A percentile compares a stretch with the other conserved stretches of the same genome.
These are phyloP conservation scores for Choreutis nemorana DNA, from an alignment of 2,888 invertebrate genomes.

Conservation along the genomic window DNA sequence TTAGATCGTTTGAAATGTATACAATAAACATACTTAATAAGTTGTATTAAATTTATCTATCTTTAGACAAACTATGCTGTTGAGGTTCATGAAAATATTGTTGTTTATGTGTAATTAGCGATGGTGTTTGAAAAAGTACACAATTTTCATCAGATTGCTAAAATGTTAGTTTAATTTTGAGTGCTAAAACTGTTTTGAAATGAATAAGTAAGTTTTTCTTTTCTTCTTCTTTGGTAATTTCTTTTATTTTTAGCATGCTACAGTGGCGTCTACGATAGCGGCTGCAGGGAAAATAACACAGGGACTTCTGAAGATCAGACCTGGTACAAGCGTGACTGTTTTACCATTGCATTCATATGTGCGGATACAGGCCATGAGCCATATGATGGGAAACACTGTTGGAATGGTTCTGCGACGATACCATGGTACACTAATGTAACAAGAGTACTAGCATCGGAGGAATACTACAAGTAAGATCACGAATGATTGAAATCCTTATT, in stretches of 20 bases:
- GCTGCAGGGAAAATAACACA: slow-evolving; percentile 48
- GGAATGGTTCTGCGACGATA: slow-evolving; percentile 25
- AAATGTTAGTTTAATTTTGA: too few relatives aligned
- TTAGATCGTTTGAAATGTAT: neutral
- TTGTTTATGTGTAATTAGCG: too few relatives aligned
- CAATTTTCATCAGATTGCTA: too few relatives aligned
- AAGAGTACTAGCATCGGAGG: slow-evolving; percentile 68
- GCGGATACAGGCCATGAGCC: slow-evolving; percentile 31
- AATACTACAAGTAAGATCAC: slow-evolving; percentile 72
- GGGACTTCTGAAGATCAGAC: slow-evolving; percentile 39
- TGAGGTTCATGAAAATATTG: too few relatives aligned
- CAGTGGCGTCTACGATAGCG: slow-evolving; percentile 68
- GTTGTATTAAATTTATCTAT: too few relatives aligned
- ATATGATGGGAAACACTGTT: slow-evolving; percentile 52
- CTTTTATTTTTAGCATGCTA: slow-evolving; percentile 74
- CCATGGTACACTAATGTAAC: slow-evolving; percentile 62
- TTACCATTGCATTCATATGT: slow-evolving; percentile 59
- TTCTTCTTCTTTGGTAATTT: too few relatives aligned
- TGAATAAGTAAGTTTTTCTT: too few relatives aligned
- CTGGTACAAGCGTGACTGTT: slow-evolving; percentile 61
- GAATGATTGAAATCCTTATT: too few relatives aligned
- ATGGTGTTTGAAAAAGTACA: too few relatives aligned
- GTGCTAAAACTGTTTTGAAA: too few relatives aligned
- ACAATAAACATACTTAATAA: too few relatives aligned
- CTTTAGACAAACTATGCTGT: too few relatives aligned